Evolutionary conservation across 2,113 vertebrate genomes (phyloP).

Genomic region (Hystrix brachyura): DNA sequence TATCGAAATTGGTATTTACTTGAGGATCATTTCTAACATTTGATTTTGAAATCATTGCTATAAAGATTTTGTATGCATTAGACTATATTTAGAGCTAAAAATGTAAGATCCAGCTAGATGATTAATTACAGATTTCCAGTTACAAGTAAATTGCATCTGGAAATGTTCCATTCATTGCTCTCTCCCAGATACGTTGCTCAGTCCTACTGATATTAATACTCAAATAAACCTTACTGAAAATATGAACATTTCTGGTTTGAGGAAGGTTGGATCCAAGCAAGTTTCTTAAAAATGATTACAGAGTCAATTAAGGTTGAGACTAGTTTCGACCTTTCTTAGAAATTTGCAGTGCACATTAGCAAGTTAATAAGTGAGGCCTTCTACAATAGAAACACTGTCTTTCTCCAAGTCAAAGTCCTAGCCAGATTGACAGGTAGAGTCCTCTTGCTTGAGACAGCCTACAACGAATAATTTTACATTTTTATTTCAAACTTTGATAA

Average conservation of each 20-base stretch:
- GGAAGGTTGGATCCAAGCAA: not conserved
- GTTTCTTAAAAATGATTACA: not conserved
- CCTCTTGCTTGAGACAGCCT: not conserved
- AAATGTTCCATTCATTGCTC: not conserved
- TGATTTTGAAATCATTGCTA: constrained; percentile 5
- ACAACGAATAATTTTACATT: not conserved
- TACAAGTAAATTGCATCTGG: not conserved
- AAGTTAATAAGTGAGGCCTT: not conserved
- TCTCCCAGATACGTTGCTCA: not conserved
- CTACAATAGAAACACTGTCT: not conserved
- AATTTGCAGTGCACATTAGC: not conserved
- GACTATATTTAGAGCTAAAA: not conserved
- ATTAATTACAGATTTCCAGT: not conserved
- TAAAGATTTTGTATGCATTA: not conserved
- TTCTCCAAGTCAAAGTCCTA: not conserved
- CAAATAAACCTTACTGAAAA: not conserved
- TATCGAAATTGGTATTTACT: not conserved
- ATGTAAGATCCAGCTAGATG: not conserved
- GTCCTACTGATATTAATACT: not conserved
- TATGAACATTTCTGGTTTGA: constrained; percentile 13
- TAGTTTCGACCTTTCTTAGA: not conserved
- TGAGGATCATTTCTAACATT: not conserved
- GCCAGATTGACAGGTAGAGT: not conserved
- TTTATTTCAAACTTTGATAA: not conserved
- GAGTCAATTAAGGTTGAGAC: not conserved